Percentiles rank a stretch among this genome's conserved stretches.
Evolutionary conservation across 2,113 vertebrate species (phyloP).

Genomic region (Leptodactylus fuscus): DNA sequence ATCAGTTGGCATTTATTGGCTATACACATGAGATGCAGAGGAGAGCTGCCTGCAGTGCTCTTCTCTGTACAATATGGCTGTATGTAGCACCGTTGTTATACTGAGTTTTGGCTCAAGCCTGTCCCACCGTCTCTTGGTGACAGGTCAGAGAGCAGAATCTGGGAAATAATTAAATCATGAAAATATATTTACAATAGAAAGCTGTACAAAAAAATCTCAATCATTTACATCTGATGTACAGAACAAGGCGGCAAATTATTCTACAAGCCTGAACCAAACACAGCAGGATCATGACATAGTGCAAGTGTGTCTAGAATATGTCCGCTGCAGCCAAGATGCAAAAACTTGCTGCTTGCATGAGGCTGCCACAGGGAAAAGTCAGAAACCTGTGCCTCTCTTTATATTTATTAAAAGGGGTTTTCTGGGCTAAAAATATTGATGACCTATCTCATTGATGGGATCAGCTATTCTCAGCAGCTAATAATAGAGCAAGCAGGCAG

Average conservation of each 20-base stretch:
- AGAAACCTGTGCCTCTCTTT: too few species aligned
- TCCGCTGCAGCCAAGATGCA: not conserved
- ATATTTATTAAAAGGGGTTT: too few species aligned
- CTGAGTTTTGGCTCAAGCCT: not conserved
- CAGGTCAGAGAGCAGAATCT: not conserved
- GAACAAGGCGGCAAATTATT: not conserved
- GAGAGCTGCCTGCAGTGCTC: not conserved
- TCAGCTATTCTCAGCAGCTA: too few species aligned
- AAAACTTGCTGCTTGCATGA: too few species aligned
- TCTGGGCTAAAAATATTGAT: too few species aligned
- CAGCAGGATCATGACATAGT: not conserved
- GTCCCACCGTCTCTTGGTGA: not conserved
- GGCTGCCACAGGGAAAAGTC: too few species aligned
- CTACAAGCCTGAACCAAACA: too few species aligned
- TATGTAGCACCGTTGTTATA: not conserved
- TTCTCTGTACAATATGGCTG: not conserved
- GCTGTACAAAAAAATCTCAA: not conserved
- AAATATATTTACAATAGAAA: conserved; percentile 16
- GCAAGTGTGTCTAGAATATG: not conserved
- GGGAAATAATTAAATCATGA: conserved; percentile 21
- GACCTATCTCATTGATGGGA: too few species aligned
- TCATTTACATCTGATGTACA: conserved; percentile 52
- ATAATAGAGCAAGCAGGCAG: too few species aligned
- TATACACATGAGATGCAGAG: not conserved
- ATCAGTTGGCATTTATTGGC: not conserved